These are phyloP conservation scores for Elanoides forficatus DNA, from an alignment of 2,113 vertebrate species.

Conservation along the genomic window DNA sequence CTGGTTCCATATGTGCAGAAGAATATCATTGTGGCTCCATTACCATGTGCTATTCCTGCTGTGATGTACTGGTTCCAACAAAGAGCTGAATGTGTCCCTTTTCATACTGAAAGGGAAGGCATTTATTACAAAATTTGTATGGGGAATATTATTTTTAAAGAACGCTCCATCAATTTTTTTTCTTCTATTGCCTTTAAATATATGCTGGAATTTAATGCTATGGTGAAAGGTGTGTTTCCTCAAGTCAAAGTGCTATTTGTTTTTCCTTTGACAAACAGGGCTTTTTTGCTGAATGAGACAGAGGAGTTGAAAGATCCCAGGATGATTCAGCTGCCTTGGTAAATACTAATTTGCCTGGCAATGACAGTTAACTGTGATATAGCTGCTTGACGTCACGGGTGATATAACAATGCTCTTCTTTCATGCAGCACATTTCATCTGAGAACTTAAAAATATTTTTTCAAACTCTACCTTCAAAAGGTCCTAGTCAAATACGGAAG, in stretches of 20 bases:
- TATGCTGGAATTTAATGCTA: neutral
- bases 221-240: neutral
- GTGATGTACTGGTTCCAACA: neutral
- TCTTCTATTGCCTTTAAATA: neutral
- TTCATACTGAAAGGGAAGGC: neutral
- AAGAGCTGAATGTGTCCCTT: neutral
- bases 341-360: neutral
- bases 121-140: neutral
- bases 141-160: neutral
- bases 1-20: neutral
- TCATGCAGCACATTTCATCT: neutral
- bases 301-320: neutral
- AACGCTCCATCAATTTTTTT: neutral
- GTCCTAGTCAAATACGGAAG: neutral
- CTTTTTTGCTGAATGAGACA: neutral
- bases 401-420: neutral
- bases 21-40: neutral
- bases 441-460: neutral
- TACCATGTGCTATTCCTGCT: neutral
- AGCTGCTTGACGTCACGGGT: accelerated
- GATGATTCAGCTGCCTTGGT: neutral
- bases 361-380: neutral
- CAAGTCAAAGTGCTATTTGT: neutral
- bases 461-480: neutral
- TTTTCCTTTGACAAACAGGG: neutral